Evolutionary conservation across 2,797 vertebrate species (phyloP), one percentile per base, ranked within the genome.

Genomic region (Falco cherrug): DNA sequence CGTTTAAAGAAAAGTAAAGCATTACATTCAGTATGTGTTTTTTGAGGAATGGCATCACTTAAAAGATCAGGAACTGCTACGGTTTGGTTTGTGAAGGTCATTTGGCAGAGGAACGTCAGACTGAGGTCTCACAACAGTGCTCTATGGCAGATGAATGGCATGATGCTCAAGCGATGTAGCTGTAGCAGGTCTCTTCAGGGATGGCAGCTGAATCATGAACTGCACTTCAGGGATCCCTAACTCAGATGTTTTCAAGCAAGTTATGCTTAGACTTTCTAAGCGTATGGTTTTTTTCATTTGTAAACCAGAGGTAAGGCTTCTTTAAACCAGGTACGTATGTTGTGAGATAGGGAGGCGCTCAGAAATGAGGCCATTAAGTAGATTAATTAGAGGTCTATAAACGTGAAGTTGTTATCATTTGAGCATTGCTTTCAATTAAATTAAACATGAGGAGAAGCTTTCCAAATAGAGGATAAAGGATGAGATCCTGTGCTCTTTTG

Each of bases 401-500:
- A 93, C 81, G 87, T 76, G 94, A 95, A 81, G 87, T 92, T 96
- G 90, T 97, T 97, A 95, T 81, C 92, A 76, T 97, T 94, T 92
- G 87, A 89, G 87, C 90, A 85, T 95, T 94, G 89, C 94, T 97
- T 97, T 97, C 93, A 94, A 67, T 97, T 96, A 96, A 95, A 95
- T 97, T 95, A 95, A 97, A 96, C 89, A 92, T 73, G 73, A 90
- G 71, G 81, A 86, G 82, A 92, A 84, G 89, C 82, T 93, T 95
- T 95, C 92, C 84, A 96, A 97, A 95, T 59, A 94, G 65, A 92
- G 82, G 73, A 92, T 92, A 88, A 91, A 89, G 79, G 69, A 94
- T 91, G 84, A 86, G 89, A 86, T 94, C 89, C 76, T 67, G 59
- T 85, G 59, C 91, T 94, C 89, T 94, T 95, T 48, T 63, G 69